Evolutionary conservation across 1,140 invertebrate species (phyloP), one percentile per base, ranked within the genome.

Genomic region (Heterodera carotae): DNA sequence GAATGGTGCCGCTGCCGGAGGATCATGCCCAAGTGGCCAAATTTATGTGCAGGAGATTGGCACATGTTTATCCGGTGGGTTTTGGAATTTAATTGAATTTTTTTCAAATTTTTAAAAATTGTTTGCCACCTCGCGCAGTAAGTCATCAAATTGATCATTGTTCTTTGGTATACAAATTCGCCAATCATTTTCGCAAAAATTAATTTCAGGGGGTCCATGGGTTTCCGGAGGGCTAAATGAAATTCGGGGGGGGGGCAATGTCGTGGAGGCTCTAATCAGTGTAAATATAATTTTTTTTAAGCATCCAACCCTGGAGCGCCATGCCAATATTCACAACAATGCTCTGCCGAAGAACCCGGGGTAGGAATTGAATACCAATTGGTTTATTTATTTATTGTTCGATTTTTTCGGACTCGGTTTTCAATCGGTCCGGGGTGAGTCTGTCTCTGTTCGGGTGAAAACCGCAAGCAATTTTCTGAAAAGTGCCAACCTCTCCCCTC

Each of bases 321-420:
- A 2, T 86, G 85, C 67, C 85, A 86, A 78, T 86, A 86, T 69
- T 87, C 85, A 10, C 86, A 86, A 69, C 85, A 86, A 74, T 86
- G 85, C 43, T 59, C 73, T 8, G 34, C 69, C 36, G 56, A 76
- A 76, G 86, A 86, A 48, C 69, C 81, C 22, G 85, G 85, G n/a
- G 48, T 56, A 56, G 15, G 12, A 43, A 43, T n/a, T n/a, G n/a
- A n/a, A n/a, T n/a, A n/a, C n/a, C n/a, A n/a, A n/a, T n/a, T n/a
- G n/a, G n/a, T n/a, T n/a, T n/a, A n/a, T n/a, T n/a, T n/a, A n/a
- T n/a, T n/a, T n/a, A n/a, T n/a, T n/a, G n/a, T n/a, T n/a, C n/a
- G n/a, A n/a, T n/a, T n/a, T n/a, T n/a, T n/a, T n/a, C n/a, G n/a
- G n/a, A n/a, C n/a, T n/a, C n/a, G n/a, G n/a, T n/a, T n/a, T n/a